Conservation (phyloP, 2,113 vertebrate genomes). For the Hippocampus abdominalis region DNA sequence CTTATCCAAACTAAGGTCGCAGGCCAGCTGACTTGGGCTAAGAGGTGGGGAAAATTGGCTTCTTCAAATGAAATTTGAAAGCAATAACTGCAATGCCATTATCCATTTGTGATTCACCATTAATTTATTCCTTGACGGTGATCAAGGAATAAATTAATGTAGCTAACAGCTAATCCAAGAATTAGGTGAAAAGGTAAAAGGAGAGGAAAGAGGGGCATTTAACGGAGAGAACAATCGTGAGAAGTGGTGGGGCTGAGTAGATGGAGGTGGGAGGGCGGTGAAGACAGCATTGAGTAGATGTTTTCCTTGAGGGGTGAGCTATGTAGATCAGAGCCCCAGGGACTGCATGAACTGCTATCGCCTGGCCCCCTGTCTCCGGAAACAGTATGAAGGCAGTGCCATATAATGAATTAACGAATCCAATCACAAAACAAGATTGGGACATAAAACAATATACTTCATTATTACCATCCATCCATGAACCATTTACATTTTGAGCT, state of each 20-base stretch:
- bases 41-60: neutral
- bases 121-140: too few species aligned
- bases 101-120: neutral
- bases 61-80: neutral
- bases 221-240: slow-evolving; percentile 4
- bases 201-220: neutral
- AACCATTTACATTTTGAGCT: neutral
- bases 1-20: too few species aligned
- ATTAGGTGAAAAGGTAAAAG: neutral
- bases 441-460: neutral
- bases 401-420: neutral
- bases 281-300: slow-evolving; percentile 22
- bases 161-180: neutral
- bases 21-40: too few species aligned
- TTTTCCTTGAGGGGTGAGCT: slow-evolving; percentile 41
- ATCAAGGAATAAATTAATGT: too few species aligned
- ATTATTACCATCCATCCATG: neutral
- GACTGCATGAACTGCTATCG: slow-evolving; percentile 28
- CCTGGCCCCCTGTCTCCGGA: neutral
- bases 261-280: neutral
- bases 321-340: slow-evolving; percentile 54
- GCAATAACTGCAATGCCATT: neutral
- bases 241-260: neutral
- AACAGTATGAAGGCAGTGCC: slow-evolving; percentile 8
- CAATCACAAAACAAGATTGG: neutral